phyloP scores from a whole-genome alignment of 2,888 invertebrate species.

The Macroteleia sp. region DNA sequence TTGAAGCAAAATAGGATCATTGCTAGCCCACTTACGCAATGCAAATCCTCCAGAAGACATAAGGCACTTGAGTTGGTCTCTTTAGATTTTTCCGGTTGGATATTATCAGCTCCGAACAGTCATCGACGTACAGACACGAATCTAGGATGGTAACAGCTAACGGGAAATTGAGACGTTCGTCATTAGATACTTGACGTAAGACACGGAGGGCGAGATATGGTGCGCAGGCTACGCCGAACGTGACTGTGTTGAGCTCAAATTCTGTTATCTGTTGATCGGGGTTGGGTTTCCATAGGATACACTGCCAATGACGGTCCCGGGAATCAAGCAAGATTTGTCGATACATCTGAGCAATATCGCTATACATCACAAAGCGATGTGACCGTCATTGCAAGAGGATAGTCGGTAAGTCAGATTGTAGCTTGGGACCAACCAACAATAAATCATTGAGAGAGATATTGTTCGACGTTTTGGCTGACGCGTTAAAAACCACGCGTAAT shows the following conservation, averaged over 20 bases:
- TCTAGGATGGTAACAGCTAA: not conserved
- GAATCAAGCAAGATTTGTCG: not conserved
- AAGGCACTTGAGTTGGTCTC: conserved; percentile 1
- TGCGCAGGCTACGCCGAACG: not conserved
- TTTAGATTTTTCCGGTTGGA: not conserved
- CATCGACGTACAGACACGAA: conserved; percentile 7
- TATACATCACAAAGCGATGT: not conserved
- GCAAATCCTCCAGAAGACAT: not conserved
- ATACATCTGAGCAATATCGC: conserved; percentile 2
- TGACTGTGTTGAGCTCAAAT: not conserved
- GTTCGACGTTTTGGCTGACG: not conserved
- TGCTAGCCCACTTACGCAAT: not conserved
- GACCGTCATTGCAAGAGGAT: not conserved
- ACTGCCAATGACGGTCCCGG: not conserved
- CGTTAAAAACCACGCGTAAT: conserved; percentile 1
- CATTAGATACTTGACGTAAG: not conserved
- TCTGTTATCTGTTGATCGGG: not conserved
- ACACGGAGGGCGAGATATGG: not conserved
- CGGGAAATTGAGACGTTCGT: not conserved
- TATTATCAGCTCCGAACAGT: not conserved
- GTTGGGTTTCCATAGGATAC: not conserved
- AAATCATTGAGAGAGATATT: too few relatives aligned
- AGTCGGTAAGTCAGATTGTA: not conserved
- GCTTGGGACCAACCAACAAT: too few relatives aligned
- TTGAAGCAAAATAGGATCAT: not conserved